These are phyloP conservation scores for Sarcophaga caerulescens DNA, from an alignment of 2,888 invertebrate species.

Conservation along the genomic window DNA sequence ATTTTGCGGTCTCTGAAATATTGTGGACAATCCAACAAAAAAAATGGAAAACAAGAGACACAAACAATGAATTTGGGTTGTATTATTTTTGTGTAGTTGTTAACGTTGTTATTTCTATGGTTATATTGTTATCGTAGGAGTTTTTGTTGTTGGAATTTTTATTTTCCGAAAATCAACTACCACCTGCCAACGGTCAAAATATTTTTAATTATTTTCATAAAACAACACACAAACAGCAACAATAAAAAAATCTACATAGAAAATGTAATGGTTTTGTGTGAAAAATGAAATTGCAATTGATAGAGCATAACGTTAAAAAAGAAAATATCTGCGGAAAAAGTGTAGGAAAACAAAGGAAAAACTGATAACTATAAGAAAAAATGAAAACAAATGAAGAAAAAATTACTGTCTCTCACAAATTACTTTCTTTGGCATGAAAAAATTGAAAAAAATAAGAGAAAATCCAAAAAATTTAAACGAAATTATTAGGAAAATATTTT, in stretches of 20 bases:
- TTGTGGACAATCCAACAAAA: not conserved
- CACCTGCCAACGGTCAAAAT: conserved; percentile 57
- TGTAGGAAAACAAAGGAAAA: not conserved
- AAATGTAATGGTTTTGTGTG: conserved; percentile 26
- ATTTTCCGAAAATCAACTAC: not conserved
- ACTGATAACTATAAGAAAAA: not conserved
- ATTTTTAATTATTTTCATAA: conserved; percentile 41
- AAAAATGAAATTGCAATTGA: conserved; percentile 63
- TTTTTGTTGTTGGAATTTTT: conserved; percentile 1
- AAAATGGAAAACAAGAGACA: not conserved
- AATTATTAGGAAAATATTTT: not conserved
- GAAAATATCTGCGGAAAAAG: not conserved
- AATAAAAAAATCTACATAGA: conserved; percentile 11
- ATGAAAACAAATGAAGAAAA: conserved; percentile 19
- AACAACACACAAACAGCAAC: not conserved
- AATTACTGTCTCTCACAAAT: conserved; percentile 15
- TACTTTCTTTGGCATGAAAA: conserved; percentile 49
- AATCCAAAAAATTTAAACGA: conserved; percentile 2
- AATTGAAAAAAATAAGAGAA: conserved; percentile 21
- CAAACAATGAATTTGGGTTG: conserved; percentile 17
- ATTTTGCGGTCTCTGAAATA: not conserved
- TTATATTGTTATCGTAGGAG: not conserved
- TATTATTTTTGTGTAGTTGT: conserved; percentile 2
- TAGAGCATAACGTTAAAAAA: conserved; percentile 53
- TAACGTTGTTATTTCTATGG: conserved; percentile 5